A percentile compares a stretch with the other conserved stretches of the same genome.
Conservation (phyloP, 1,140 invertebrate genomes). For the Sitodiplosis mosellana region DNA sequence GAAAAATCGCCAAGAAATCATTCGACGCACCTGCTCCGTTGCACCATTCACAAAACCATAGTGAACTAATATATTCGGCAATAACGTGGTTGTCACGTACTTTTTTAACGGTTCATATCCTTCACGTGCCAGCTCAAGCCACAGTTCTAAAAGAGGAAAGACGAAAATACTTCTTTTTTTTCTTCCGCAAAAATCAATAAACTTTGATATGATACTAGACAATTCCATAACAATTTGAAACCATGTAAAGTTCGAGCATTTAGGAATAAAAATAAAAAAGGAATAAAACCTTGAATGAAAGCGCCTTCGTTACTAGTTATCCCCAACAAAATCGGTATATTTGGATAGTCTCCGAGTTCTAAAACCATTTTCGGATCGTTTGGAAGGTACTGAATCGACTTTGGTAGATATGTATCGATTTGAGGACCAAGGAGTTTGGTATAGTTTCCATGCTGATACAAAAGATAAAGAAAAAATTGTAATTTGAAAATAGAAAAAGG, state of each 20-base stretch:
- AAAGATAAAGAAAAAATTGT: conserved; percentile 3
- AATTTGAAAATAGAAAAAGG: neutral
- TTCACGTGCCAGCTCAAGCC: conserved; percentile 30
- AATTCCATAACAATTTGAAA: too few relatives aligned
- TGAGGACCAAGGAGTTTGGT: conserved; percentile 33
- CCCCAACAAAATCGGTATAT: conserved; percentile 35
- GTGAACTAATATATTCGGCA: conserved; percentile 26
- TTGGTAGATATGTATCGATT: conserved; percentile 33
- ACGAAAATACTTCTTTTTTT: too few relatives aligned
- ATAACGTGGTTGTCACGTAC: conserved; percentile 28
- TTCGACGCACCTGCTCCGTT: conserved; percentile 18
- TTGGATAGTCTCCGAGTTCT: conserved; percentile 24
- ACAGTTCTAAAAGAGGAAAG: conserved; percentile 19
- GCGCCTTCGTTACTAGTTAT: conserved; percentile 38
- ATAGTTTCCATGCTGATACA: conserved; percentile 29
- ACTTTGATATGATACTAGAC: too few relatives aligned
- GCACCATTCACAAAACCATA: conserved; percentile 17
- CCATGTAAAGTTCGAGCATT: neutral
- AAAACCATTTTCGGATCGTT: conserved; percentile 26
- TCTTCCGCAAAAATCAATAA: too few relatives aligned
- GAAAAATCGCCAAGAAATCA: conserved; percentile 33
- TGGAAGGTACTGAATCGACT: conserved; percentile 33
- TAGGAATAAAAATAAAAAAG: neutral
- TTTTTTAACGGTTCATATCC: conserved; percentile 26
- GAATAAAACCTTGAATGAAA: conserved; percentile 26